phyloP scores from a whole-genome alignment of 1,140 invertebrate species.

The Pectinophora gossypiella region DNA sequence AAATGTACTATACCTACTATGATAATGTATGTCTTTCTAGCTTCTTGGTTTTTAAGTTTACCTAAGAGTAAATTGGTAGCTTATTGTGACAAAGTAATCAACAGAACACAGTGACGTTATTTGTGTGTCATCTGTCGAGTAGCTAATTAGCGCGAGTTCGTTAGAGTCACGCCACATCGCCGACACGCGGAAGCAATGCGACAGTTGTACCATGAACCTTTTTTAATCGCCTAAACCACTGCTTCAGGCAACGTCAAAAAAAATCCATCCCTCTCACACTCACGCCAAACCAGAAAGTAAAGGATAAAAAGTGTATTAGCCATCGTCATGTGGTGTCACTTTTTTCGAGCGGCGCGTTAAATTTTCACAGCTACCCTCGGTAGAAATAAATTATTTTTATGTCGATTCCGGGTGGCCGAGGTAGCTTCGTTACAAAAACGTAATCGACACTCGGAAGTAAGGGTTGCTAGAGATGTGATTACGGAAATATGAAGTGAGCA shows the following conservation, averaged over 20 bases:
- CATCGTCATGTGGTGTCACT: constrained; percentile 49
- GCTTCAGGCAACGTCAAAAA: constrained; percentile 40
- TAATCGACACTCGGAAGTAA: constrained; percentile 53
- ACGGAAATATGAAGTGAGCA: constrained; percentile 39
- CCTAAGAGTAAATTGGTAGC: background rate
- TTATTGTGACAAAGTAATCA: background rate
- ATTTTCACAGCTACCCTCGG: constrained; percentile 65
- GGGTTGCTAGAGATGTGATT: constrained; percentile 44
- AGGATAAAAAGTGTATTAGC: constrained; percentile 30
- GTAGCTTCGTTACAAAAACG: constrained; percentile 56
- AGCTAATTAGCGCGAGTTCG: constrained; percentile 20
- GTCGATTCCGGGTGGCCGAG: constrained; percentile 64
- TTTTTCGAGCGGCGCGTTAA: constrained; percentile 51
- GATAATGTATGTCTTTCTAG: no score
- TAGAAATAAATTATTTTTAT: constrained; percentile 65
- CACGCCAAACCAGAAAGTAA: constrained; percentile 21
- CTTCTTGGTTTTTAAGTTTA: no score
- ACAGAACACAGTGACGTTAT: background rate
- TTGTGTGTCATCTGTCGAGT: constrained; percentile 16
- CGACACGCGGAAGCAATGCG: constrained; percentile 37
- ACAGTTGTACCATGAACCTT: constrained; percentile 57
- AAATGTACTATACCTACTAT: no score
- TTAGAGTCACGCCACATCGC: constrained; percentile 14
- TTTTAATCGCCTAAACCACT: constrained; percentile 32
- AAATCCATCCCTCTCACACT: constrained; percentile 26